These are phyloP conservation scores for Lepus oiostolus DNA, from an alignment of 2,797 vertebrate species.

Conservation along the genomic window DNA sequence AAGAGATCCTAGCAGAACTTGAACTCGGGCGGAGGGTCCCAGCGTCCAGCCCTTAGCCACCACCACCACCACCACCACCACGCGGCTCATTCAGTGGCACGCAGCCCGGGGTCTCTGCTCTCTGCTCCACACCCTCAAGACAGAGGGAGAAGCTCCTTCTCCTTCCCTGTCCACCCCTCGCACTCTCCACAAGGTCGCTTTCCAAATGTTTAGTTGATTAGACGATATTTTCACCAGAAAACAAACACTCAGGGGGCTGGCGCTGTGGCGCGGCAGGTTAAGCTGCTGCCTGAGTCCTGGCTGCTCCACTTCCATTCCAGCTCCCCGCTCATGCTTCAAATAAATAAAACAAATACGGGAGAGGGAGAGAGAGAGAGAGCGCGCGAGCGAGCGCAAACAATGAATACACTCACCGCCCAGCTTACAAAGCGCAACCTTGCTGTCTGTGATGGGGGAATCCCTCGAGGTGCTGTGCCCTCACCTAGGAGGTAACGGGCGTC, in stretches of 20 bases:
- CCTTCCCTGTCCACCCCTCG: neutral
- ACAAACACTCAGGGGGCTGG: neutral
- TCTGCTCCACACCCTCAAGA: neutral
- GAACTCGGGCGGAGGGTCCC: neutral
- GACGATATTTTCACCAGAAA: conserved; percentile 25
- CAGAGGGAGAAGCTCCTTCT: neutral
- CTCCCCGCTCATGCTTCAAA: too few species aligned
- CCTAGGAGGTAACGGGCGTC: neutral
- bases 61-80: neutral
- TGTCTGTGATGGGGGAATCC: too few species aligned
- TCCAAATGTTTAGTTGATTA: conserved; percentile 6
- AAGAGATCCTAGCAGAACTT: neutral
- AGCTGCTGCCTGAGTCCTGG: too few species aligned
- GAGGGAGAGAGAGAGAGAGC: too few species aligned
- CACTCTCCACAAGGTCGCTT: neutral
- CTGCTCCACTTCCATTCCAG: too few species aligned
- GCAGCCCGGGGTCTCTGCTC: neutral
- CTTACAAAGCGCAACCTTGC: too few species aligned
- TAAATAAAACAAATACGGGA: too few species aligned
- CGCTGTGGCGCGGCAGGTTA: too few species aligned
- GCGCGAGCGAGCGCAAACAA: too few species aligned
- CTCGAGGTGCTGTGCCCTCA: too few species aligned
- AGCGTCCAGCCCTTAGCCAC: neutral
- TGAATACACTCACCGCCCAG: too few species aligned
- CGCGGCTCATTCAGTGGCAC: neutral